Conservation (phyloP, 2,113 vertebrate genomes). For the Capreolus pygargus region DNA sequence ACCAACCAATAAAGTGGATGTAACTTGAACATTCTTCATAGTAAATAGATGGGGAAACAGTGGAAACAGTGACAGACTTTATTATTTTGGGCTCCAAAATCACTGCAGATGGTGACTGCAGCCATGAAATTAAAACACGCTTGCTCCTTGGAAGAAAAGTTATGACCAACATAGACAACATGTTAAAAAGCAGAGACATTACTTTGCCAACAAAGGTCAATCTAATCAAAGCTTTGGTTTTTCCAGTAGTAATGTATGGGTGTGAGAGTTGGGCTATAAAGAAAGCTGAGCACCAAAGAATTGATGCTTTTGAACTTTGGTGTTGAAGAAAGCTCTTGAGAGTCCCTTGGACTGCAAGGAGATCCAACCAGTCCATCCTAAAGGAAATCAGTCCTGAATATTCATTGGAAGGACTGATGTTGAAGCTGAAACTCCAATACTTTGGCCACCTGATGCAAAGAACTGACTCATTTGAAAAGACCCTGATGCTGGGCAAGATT, state of each 20-base stretch:
- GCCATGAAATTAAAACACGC: not conserved
- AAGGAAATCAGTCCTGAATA: not conserved
- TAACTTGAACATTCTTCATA: not conserved
- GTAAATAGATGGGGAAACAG: not conserved
- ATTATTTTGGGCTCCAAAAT: not conserved
- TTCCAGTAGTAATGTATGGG: not conserved
- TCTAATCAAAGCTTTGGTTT: not conserved
- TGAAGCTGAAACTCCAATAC: not conserved
- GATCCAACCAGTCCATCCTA: not conserved
- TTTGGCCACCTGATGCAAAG: not conserved
- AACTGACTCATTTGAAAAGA: not conserved
- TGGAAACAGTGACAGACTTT: not conserved
- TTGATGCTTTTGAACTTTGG: not conserved
- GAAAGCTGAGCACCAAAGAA: not conserved
- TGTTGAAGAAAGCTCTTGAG: not conserved
- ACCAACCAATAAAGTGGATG: not conserved
- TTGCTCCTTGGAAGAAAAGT: not conserved
- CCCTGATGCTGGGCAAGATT: not conserved
- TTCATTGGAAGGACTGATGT: not conserved
- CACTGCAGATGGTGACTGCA: not conserved
- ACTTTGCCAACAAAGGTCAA: not conserved
- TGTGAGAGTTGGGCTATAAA: not conserved
- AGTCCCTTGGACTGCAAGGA: not conserved
- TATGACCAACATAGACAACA: not conserved
- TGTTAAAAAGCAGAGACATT: not conserved